A percentile compares a stretch with the other conserved stretches of the same genome.
Evolutionary conservation across 2,888 invertebrate species (phyloP).

Genomic region (Andrena fulva): DNA sequence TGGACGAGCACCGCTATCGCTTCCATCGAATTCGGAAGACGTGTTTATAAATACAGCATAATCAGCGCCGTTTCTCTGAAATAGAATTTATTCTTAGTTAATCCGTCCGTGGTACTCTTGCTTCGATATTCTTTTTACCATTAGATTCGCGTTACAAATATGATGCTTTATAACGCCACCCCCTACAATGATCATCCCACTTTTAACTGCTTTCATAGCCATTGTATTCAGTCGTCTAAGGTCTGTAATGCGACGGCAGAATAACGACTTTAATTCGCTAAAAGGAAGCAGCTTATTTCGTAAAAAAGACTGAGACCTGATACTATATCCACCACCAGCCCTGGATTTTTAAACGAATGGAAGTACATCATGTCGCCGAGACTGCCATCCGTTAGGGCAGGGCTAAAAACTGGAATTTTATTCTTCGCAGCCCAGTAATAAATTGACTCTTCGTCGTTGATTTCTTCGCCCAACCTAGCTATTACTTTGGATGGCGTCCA

Average conservation of each 20-base stretch:
- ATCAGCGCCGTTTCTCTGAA: conserved; percentile 97
- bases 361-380: conserved; percentile 99
- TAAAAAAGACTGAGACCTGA: conserved; percentile 86
- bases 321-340: conserved; percentile 96
- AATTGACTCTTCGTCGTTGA: conserved; percentile 95
- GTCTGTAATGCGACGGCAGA: conserved; percentile 86
- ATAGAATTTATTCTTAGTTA: conserved; percentile 51
- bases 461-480: conserved; percentile 94
- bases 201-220: conserved; percentile 95
- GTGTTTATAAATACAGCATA: conserved; percentile 98
- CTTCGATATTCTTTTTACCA: conserved; percentile 87
- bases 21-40: conserved; percentile 97
- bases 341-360: conserved; percentile 97
- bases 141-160: conserved; percentile 99
- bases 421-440: conserved; percentile 99
- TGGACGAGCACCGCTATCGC: conserved; percentile 98
- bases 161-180: conserved; percentile 99
- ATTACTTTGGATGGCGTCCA: conserved; percentile 98
- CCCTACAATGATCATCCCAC: conserved; percentile 98
- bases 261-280: neutral
- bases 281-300: neutral
- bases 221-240: conserved; percentile 95
- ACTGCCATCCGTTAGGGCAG: conserved; percentile 99
- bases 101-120: neutral
- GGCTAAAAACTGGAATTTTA: conserved; percentile 98